Percentiles rank a stretch among this genome's conserved stretches.
Evolutionary conservation across 2,113 vertebrate species (phyloP).

Genomic region (Casuarius casuarius): DNA sequence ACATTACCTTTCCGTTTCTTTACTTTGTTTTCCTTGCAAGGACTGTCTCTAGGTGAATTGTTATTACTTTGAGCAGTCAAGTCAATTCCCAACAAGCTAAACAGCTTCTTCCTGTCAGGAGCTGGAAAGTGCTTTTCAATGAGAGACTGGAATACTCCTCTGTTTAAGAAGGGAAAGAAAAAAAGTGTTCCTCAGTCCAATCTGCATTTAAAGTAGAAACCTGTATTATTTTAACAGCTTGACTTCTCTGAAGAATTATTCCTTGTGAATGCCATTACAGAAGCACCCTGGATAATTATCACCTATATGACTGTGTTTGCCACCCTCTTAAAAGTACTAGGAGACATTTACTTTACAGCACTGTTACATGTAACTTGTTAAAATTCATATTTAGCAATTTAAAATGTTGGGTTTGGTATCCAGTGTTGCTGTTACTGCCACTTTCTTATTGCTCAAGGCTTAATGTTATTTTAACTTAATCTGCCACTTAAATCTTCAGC

Average conservation of each 20-base stretch:
- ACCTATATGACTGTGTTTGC: background rate
- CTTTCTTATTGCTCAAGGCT: background rate
- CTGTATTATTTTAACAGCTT: background rate
- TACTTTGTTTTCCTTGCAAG: conserved; percentile 85
- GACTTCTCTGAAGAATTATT: background rate
- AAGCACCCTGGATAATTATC: background rate
- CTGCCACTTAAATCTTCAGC: background rate
- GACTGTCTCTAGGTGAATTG: conserved; percentile 85
- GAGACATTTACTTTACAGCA: background rate
- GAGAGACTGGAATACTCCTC: conserved; percentile 96
- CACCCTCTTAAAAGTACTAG: background rate
- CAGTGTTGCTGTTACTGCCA: background rate
- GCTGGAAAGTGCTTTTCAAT: conserved; percentile 99
- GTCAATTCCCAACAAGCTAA: conserved; percentile 94
- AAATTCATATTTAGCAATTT: background rate
- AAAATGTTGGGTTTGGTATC: background rate
- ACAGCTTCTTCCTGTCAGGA: conserved; percentile 96
- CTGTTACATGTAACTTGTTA: background rate
- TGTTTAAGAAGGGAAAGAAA: conserved; percentile 51
- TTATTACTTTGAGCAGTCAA: conserved; percentile 89
- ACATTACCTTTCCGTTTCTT: conserved; percentile 93
- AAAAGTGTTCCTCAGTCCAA: background rate
- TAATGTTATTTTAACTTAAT: background rate
- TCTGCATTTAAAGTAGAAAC: conserved; percentile 5
- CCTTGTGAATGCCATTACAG: background rate